phyloP scores from a whole-genome alignment of 2,888 invertebrate species.

The Schizotus pectinicornis region DNA sequence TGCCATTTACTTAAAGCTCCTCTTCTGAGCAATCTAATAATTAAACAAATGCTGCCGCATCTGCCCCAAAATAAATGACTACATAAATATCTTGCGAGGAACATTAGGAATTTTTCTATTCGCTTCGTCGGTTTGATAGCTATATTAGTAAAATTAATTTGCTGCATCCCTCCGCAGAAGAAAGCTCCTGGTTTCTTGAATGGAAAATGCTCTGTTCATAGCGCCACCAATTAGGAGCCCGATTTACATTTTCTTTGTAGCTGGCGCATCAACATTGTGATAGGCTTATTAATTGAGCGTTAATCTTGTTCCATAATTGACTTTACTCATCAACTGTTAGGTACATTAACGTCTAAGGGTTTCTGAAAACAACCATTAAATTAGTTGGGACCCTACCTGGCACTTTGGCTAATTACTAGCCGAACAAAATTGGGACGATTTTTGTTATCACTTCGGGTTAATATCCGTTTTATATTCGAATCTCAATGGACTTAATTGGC shows the following conservation, averaged over 20 bases:
- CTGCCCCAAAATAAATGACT: constrained; percentile 8
- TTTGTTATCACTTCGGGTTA: no score
- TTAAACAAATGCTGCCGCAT: neutral
- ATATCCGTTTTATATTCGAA: no score
- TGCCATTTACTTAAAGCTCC: neutral
- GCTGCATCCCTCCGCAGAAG: neutral
- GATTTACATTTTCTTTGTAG: constrained; percentile 6
- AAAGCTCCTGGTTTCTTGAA: neutral
- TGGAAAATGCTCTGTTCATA: neutral
- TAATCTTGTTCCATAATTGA: no score
- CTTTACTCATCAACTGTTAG: no score
- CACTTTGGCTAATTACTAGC: no score
- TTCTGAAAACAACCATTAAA: no score
- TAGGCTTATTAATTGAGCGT: neutral
- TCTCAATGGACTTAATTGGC: no score
- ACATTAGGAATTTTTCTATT: neutral
- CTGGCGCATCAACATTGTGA: neutral
- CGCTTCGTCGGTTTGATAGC: neutral
- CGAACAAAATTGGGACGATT: no score
- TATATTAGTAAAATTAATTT: constrained; percentile 8
- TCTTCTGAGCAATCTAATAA: constrained; percentile 7
- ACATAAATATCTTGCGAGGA: neutral
- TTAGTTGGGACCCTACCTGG: no score
- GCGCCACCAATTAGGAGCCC: neutral
- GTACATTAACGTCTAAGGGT: no score